Evolutionary conservation across 2,797 vertebrate species (phyloP).

Genomic region (Euphonia xanthogaster): DNA sequence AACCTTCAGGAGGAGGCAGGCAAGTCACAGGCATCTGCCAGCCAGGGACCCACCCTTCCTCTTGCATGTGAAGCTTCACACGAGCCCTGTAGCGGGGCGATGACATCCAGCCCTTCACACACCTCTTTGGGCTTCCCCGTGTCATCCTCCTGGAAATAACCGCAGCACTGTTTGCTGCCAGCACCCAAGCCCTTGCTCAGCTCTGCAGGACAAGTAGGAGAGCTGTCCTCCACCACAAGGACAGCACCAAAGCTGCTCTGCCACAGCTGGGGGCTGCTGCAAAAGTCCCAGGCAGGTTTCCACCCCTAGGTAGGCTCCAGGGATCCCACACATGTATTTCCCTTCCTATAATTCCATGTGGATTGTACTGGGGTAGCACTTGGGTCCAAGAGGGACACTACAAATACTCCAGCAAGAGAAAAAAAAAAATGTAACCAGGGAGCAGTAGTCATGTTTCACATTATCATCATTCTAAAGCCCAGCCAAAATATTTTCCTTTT

Average conservation of each 20-base stretch:
- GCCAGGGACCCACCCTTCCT: background rate
- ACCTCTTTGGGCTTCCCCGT: accelerated
- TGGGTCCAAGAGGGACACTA: background rate
- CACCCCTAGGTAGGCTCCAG: background rate
- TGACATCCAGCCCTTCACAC: background rate
- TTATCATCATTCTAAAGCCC: constrained; percentile 70
- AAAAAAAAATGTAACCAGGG: background rate
- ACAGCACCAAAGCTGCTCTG: background rate
- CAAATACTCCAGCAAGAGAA: background rate
- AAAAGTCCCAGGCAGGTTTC: background rate
- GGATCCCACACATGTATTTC: background rate
- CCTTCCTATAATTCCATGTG: background rate
- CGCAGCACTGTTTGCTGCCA: background rate
- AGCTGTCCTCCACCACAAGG: background rate
- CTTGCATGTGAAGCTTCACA: accelerated
- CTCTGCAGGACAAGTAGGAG: background rate
- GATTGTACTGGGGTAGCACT: background rate
- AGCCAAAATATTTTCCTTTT: constrained; percentile 71
- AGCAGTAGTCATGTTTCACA: constrained; percentile 67
- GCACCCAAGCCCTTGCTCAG: background rate
- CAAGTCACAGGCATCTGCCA: background rate
- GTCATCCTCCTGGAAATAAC: background rate
- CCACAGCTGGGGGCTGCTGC: background rate
- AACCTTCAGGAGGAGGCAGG: background rate
- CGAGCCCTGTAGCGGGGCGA: background rate